phyloP scores from a whole-genome alignment of 2,797 vertebrate species.

The Cebuella pygmaea region DNA sequence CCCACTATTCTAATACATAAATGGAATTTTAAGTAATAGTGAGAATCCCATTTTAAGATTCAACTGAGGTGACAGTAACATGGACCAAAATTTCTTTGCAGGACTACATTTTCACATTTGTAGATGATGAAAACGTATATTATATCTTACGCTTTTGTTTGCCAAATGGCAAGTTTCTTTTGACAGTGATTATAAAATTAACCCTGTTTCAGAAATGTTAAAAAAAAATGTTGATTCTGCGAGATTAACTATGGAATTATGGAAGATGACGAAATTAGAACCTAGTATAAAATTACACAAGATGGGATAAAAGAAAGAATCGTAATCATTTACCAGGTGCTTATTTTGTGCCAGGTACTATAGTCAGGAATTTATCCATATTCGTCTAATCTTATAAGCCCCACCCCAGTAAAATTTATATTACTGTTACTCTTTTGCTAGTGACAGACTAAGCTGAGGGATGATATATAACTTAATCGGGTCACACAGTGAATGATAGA shows the following conservation, averaged over 20 bases:
- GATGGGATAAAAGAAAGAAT: neutral
- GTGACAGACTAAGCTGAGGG: neutral
- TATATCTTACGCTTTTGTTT: neutral
- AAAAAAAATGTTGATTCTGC: neutral
- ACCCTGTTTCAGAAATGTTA: neutral
- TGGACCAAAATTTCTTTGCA: neutral
- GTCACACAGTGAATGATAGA: neutral
- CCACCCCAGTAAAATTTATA: neutral
- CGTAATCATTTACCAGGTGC: neutral
- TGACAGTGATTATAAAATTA: neutral
- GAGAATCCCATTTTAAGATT: neutral
- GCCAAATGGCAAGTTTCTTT: neutral
- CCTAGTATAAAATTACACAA: constrained; percentile 12
- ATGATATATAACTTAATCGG: neutral
- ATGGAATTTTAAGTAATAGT: neutral
- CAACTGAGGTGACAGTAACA: neutral
- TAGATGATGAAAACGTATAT: neutral
- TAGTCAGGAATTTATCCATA: neutral
- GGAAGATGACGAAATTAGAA: constrained; percentile 20
- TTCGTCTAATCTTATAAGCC: neutral
- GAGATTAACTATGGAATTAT: neutral
- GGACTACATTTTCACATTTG: neutral
- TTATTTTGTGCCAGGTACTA: neutral
- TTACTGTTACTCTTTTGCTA: neutral
- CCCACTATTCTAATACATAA: neutral